Evolutionary conservation across 1,140 invertebrate genomes (phyloP), one percentile per base, ranked within the genome.

Genomic region (Aricia agestis): DNA sequence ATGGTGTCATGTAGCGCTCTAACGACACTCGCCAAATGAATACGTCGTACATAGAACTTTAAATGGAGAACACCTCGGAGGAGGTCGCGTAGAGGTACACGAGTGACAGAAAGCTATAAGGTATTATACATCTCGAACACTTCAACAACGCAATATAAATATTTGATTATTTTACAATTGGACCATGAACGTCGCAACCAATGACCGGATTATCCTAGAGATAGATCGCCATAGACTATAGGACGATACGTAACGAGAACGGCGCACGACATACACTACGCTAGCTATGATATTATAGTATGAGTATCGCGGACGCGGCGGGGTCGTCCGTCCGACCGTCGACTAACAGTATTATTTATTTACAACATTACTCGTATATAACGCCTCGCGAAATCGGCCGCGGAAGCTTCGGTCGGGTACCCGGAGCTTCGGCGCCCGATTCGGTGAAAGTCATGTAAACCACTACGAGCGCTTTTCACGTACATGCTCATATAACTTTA

Each of bases 341-440:
- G 31, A 68, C 52, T 68, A 61, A 25, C 58, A 63, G 19, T 63
- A 69, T 69, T 69, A 69, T 69, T 69, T 69, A 69, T 69, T 63
- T 69, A 69, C 68, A 69, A 36, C 36, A 13, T 52, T 52, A 52
- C 45, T 52, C 45, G 10, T 52, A 52, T 52, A 52, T 52, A 52
- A 52, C 11, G 5, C 9, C 11, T 36, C 36, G 36, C 36, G 36
- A 36, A 36, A 36, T 36, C 36, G 36, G 36, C 6, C 9, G 36
- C 36, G 5, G 36, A 36, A 36, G 9, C 36, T 9, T 36, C 0
- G 6, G 5, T 36, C 36, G 36, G 5, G 36, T 36, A 1, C 9
- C 36, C 9, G 36, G 9, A 36, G 36, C 36, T 25, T 25, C 25
- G 25, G 25, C 25, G 3, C 25, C 25, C 36, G 36, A 36, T 36